A percentile compares a stretch with the other conserved stretches of the same genome.
These are phyloP conservation scores for Bombus pyrosoma DNA, from an alignment of 1,140 invertebrate genomes.

Conservation along the genomic window DNA sequence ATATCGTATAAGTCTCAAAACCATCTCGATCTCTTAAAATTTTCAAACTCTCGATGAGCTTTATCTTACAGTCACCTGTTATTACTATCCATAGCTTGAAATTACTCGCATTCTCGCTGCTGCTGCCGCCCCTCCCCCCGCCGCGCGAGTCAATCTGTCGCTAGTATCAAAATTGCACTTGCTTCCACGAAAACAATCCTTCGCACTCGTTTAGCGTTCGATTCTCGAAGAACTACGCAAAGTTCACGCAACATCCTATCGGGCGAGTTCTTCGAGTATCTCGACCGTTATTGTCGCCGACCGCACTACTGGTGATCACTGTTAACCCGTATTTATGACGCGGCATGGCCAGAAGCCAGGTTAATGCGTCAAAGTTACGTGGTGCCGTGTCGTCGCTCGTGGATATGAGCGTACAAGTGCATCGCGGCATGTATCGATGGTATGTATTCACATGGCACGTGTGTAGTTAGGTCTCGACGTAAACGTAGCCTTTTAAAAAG, in stretches of 20 bases:
- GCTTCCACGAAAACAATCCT: neutral
- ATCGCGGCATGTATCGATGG: neutral
- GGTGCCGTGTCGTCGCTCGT: conserved; percentile 28
- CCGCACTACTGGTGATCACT: conserved; percentile 47
- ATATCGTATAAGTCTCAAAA: too few species aligned
- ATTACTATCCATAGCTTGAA: too few species aligned
- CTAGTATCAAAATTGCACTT: neutral
- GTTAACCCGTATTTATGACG: conserved; percentile 75
- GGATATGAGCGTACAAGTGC: conserved; percentile 35
- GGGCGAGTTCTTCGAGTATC: neutral
- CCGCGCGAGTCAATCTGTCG: too few species aligned
- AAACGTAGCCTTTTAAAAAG: conserved; percentile 43
- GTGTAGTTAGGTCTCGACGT: conserved; percentile 47
- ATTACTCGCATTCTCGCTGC: too few species aligned
- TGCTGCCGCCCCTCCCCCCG: too few species aligned
- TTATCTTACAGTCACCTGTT: too few species aligned
- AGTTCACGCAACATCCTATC: too few species aligned
- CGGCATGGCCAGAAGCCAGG: conserved; percentile 74
- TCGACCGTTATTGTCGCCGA: conserved; percentile 37
- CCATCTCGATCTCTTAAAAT: too few species aligned
- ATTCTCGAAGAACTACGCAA: too few species aligned
- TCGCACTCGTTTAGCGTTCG: neutral
- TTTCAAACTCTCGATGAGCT: too few species aligned
- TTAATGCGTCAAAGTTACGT: conserved; percentile 72
- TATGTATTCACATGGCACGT: neutral